Evolutionary conservation across 2,888 invertebrate species (phyloP), one percentile per base, ranked within the genome.

Genomic region (Acrobasis suavella): DNA sequence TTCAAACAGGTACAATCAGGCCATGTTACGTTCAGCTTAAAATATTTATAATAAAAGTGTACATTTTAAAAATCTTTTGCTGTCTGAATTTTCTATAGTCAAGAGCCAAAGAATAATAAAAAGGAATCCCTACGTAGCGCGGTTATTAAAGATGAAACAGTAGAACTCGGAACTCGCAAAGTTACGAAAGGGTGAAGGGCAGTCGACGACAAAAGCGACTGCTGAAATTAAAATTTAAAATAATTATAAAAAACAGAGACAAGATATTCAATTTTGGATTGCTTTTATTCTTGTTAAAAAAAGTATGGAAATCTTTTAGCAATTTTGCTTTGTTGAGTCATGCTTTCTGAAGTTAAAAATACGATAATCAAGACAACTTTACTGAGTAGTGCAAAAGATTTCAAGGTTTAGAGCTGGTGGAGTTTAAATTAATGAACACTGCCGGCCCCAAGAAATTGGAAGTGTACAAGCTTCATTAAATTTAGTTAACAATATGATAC

Each of bases 131-230:
- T 37, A 49, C 42, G 10, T 14, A 9, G 46, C 58, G 37, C 32
- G 50, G 49, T 58, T 58, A 58, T 58, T 50, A 58, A 49, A 49
- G 9, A 50, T 50, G n/a, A 58, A 50, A 50, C 32, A 32, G 58
- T 49, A n/a, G 15, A 59, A 59, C 15, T 50, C 49, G n/a, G 10
- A 37, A 50, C 50, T 50, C 7, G 50, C 15, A 59, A 59, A 59
- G 59, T 59, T 59, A 37, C 12, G 22, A 50, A 55, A 14, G 46
- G 32, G 50, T 58, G 46, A 2, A 37, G 22, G 37, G n/a, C 15
- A 22, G 12, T 37, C 37, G 16, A 0, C 32, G 6, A 49, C n/a
- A 59, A 50, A 59, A 59, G 59, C 50, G 54, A 9, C 1, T 1
- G 37, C 46, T 12, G 10, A 1, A 5, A 46, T 46, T 46, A 14